These are phyloP conservation scores for Centrocercus urophasianus DNA, from an alignment of 2,113 vertebrate genomes.

Conservation along the genomic window DNA sequence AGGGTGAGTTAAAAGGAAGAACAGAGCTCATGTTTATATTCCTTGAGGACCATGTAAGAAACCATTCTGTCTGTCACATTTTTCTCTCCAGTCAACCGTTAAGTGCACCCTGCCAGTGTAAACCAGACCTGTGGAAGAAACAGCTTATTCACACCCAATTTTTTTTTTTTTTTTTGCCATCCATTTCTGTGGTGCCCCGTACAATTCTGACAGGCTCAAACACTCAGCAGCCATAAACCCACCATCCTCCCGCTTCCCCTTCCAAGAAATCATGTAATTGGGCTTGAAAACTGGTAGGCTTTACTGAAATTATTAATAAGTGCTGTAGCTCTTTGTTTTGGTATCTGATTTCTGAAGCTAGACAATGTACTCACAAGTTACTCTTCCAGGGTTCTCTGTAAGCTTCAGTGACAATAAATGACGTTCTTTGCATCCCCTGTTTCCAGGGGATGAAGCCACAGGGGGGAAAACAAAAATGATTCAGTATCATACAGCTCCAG, in stretches of 20 bases:
- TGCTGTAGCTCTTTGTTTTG: background rate
- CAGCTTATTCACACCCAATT: constrained; percentile 37
- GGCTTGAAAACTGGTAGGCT: background rate
- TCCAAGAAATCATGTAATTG: background rate
- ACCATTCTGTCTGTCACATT: constrained; percentile 26
- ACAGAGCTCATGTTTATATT: background rate
- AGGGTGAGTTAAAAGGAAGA: background rate
- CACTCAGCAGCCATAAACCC: constrained; percentile 6
- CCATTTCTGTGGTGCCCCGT: background rate
- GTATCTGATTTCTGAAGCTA: background rate
- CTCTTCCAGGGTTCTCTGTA: background rate
- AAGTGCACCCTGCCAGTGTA: constrained; percentile 18
- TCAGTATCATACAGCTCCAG: background rate
- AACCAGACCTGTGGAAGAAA: constrained; percentile 37
- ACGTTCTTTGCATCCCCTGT: background rate
- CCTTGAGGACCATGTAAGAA: constrained; percentile 13
- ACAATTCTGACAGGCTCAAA: background rate
- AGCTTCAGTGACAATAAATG: background rate
- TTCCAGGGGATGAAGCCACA: background rate
- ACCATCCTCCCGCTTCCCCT: background rate
- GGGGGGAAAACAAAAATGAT: background rate
- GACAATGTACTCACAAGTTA: background rate
- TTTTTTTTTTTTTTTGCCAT: background rate
- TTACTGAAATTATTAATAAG: constrained; percentile 30
- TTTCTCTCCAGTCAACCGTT: constrained; percentile 3